Percentiles rank a stretch among this genome's conserved stretches.
Evolutionary conservation across 2,113 vertebrate genomes (phyloP).

Genomic region (Leucosticte australis): DNA sequence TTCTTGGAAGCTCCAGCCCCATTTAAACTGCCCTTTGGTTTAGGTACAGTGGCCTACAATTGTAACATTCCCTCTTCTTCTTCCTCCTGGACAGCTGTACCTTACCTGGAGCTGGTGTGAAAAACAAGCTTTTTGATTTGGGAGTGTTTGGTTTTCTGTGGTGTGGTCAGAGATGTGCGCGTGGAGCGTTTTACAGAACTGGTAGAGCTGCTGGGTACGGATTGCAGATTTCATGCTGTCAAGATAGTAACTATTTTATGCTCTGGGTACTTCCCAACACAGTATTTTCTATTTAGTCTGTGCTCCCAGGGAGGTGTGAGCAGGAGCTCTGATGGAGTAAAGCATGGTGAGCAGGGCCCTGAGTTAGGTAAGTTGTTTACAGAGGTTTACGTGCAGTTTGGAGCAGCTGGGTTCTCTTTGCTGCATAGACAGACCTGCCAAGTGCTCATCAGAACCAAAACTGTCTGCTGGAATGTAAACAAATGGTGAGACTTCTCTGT

Average conservation of each 20-base stretch:
- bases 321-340: neutral
- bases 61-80: neutral
- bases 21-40: constrained; percentile 38
- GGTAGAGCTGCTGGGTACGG: neutral
- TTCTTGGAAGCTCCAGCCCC: neutral
- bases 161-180: neutral
- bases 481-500: neutral
- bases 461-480: constrained; percentile 52
- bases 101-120: neutral
- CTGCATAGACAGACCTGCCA: neutral
- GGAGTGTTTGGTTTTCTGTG: neutral
- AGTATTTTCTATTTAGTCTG: neutral
- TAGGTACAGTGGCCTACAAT: neutral
- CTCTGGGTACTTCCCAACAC: neutral
- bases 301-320: neutral
- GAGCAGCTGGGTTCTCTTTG: constrained; percentile 10
- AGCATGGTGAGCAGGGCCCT: constrained; percentile 16
- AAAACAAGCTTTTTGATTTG: neutral
- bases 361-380: neutral
- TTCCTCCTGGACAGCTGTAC: neutral
- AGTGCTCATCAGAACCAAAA: neutral
- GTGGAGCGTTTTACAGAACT: neutral
- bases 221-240: neutral
- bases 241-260: neutral
- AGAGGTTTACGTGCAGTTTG: neutral